Evolutionary conservation across 2,888 invertebrate species (phyloP).

Genomic region (Drosophila acutilabella): DNA sequence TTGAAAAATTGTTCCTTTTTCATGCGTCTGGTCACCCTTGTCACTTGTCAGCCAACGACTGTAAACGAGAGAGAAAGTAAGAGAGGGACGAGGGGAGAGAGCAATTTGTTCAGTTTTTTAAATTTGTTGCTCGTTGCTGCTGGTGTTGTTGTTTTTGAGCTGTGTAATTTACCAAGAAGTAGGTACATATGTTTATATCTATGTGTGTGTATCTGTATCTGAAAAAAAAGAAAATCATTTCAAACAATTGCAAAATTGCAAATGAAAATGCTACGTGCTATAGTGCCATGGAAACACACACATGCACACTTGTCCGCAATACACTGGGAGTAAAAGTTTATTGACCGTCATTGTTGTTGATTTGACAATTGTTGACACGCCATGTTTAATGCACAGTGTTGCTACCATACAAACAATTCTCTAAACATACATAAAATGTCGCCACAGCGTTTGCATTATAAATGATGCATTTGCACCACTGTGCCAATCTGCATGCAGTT

Average conservation of each 20-base stretch:
- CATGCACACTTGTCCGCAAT: conserved; percentile 23
- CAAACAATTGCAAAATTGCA: conserved; percentile 68
- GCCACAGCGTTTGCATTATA: conserved; percentile 1
- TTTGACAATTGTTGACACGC: conserved; percentile 77
- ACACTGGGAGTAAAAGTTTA: conserved; percentile 72
- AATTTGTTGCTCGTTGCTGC: conserved; percentile 17
- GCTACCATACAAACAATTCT: conserved; percentile 2
- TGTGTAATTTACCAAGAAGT: conserved; percentile 47
- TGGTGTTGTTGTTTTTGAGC: conserved; percentile 10
- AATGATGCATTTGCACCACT: conserved; percentile 38
- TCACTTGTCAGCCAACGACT: conserved; percentile 3
- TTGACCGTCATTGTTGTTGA: conserved; percentile 81
- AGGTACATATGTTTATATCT: conserved; percentile 10
- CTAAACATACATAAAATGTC: conserved; percentile 7
- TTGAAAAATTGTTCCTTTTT: conserved; percentile 27
- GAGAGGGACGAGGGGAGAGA: conserved; percentile 3
- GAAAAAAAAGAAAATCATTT: conserved; percentile 58
- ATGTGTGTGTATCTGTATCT: conserved; percentile 7
- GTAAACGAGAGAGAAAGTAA: conserved; percentile 8
- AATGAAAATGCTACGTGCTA: conserved; percentile 63
- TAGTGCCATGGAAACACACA: conserved; percentile 53
- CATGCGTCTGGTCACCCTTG: conserved; percentile 39
- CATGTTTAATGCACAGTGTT: conserved; percentile 60
- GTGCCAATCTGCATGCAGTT: conserved; percentile 48
- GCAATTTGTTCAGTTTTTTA: conserved; percentile 30